phyloP scores from a whole-genome alignment of 2,888 invertebrate species.

The Torymus tubicola region DNA sequence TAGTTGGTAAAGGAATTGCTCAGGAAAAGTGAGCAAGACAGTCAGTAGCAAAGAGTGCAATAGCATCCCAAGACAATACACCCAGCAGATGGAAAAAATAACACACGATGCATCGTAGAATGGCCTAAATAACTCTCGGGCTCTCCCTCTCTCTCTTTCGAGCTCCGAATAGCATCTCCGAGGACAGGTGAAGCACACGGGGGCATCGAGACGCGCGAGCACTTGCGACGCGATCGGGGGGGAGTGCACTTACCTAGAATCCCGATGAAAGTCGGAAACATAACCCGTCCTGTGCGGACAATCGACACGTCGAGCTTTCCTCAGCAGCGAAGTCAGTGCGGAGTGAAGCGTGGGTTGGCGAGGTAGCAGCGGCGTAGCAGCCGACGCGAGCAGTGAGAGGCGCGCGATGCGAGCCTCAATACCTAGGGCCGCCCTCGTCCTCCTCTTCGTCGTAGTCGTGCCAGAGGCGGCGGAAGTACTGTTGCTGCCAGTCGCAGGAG shows the following conservation, averaged over 20 bases:
- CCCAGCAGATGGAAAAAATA: background rate
- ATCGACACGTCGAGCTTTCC: constrained; percentile 9
- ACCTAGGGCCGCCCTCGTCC: constrained; percentile 9
- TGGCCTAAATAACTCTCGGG: constrained; percentile 14
- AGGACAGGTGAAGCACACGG: background rate
- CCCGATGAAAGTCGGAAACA: constrained; percentile 85
- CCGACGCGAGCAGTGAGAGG: background rate
- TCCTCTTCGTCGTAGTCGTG: constrained; percentile 14
- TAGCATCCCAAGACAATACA: background rate
- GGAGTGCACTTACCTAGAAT: constrained; percentile 80
- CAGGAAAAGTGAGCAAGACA: too few species aligned
- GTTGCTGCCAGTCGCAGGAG: constrained; percentile 20
- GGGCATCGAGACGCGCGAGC: background rate
- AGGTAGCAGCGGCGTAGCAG: background rate
- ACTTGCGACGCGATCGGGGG: background rate
- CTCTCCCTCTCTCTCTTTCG: background rate
- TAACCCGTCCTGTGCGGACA: constrained; percentile 78
- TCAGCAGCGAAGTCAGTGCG: background rate
- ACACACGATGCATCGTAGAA: background rate
- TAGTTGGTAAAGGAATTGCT: too few species aligned
- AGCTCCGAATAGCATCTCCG: background rate
- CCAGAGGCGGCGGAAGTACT: constrained; percentile 15
- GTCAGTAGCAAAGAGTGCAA: background rate
- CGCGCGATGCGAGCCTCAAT: background rate
- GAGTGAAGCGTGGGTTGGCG: too few species aligned